These are phyloP conservation scores for Protodeltote pygarga DNA, from an alignment of 2,888 invertebrate species.

Conservation along the genomic window DNA sequence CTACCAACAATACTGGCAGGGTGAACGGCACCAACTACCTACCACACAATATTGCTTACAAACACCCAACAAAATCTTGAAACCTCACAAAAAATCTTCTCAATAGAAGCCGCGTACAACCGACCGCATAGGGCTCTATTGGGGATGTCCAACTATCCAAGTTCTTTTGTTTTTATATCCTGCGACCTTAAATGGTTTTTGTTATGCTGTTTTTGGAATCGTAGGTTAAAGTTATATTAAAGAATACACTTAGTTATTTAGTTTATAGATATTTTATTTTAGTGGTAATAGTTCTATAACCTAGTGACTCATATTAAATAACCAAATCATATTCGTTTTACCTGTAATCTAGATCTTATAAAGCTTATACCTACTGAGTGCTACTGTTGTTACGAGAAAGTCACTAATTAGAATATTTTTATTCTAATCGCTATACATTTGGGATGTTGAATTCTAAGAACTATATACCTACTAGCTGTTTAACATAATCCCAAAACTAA, in stretches of 20 bases:
- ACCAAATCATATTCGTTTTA: too few relatives aligned
- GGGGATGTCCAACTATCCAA: conserved; percentile 57
- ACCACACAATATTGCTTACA: conserved; percentile 54
- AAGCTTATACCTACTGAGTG: too few relatives aligned
- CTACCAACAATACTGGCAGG: conserved; percentile 63
- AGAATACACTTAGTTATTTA: conserved; percentile 6
- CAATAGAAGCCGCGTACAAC: conserved; percentile 57
- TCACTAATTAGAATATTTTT: too few relatives aligned
- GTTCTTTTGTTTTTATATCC: conserved; percentile 55
- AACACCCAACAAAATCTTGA: conserved; percentile 55
- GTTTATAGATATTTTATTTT: too few relatives aligned
- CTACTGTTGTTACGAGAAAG: too few relatives aligned
- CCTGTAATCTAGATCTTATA: too few relatives aligned
- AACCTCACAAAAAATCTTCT: conserved; percentile 62
- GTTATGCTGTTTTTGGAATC: conserved; percentile 21
- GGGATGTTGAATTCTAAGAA: too few relatives aligned
- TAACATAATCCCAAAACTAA: too few relatives aligned
- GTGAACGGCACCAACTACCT: conserved; percentile 69
- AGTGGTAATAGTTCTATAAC: too few relatives aligned
- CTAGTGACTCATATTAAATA: too few relatives aligned
- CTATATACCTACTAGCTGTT: too few relatives aligned
- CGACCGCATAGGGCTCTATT: conserved; percentile 56
- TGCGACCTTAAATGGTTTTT: conserved; percentile 29
- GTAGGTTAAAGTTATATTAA: not conserved
- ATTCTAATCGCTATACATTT: too few relatives aligned